A percentile compares a stretch with the other conserved stretches of the same genome.
Conservation (phyloP, 1,140 invertebrate genomes). For the Meteorus sp. region DNA sequence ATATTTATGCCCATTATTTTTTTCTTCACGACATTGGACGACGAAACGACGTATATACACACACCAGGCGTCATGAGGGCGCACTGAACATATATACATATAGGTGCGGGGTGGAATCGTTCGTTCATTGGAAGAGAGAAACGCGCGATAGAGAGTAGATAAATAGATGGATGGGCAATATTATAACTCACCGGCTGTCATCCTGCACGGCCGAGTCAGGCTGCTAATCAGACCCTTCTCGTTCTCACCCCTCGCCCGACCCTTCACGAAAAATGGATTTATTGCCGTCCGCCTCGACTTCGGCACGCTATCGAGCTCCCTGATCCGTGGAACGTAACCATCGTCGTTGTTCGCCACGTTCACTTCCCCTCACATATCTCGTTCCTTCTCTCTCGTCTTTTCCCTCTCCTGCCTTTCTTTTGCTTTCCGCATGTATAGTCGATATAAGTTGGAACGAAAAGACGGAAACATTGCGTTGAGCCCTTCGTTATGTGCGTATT, state of each 20-base stretch:
- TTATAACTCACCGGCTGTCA: constrained; percentile 59
- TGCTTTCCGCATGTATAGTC: neutral
- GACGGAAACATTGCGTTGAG: neutral
- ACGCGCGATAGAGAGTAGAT: constrained; percentile 53
- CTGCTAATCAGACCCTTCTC: constrained; percentile 57
- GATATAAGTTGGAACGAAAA: neutral
- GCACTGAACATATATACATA: too few relatives aligned
- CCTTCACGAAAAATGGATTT: constrained; percentile 62
- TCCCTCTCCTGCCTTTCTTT: neutral
- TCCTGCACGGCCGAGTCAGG: constrained; percentile 58
- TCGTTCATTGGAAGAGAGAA: constrained; percentile 14
- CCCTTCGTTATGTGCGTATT: constrained; percentile 2
- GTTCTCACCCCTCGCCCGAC: constrained; percentile 38
- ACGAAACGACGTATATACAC: too few relatives aligned
- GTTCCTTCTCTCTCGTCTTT: neutral
- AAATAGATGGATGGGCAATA: constrained; percentile 60
- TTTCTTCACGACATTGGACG: constrained; percentile 29
- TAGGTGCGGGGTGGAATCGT: constrained; percentile 34
- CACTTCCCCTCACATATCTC: constrained; percentile 18
- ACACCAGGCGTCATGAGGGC: constrained; percentile 28
- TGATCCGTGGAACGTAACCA: constrained; percentile 58
- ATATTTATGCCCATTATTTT: constrained; percentile 8
- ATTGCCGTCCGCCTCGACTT: constrained; percentile 60
- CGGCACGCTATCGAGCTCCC: constrained; percentile 60
- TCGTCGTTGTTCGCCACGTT: constrained; percentile 39